Base-by-base conservation (phyloP, 2,888 invertebrate genomes). In the Melanchra persicariae region DNA sequence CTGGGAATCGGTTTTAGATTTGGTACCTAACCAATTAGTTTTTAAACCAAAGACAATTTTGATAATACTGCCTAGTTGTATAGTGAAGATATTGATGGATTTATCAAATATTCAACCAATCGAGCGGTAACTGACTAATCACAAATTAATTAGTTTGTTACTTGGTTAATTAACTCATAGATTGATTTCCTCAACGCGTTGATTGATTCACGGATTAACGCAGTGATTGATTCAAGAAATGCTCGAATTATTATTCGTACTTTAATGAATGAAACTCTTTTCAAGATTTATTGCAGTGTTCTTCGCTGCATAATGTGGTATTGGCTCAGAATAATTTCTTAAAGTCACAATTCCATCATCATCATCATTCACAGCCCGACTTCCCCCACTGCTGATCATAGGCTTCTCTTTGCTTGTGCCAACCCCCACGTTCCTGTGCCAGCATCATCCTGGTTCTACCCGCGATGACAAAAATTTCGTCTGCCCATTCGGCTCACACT, bases 171-270 rank as follows among this genome's bases (percentile, higher is more conserved):
- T 71, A 77, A 77, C n/a, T 19, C 62, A 37, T 54, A 60, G 51
- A 74, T 77, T 76, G 54, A 69, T 70, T 70, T 62, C 15, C 57
- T 19, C 30, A 63, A 52, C 45, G 10, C 37, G 71, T 77, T 74
- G 62, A 77, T 77, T 58, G 71, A 62, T 57, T 77, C 61, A 51
- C 17, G 37, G 43, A 61, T 70, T 59, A 70, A 62, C 37, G 17
- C 10, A n/a, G n/a, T 77, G 26, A 70, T 72, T 63, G 57, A 52
- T 63, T 34, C 15, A 71, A 63, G 24, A 45, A 55, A 54, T 62
- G n/a, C 19, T 62, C 51, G 37, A 45, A 40, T 77, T 57, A 49
- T 77, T 43, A 60, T 55, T 70, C 10, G 19, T 49, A n/a, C 60
- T n/a, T 26, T 17, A 52, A 45, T 30, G 19, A 4, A n/a, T 47